Conservation (phyloP, 2,888 invertebrate species). For the Cheilosia soror region DNA sequence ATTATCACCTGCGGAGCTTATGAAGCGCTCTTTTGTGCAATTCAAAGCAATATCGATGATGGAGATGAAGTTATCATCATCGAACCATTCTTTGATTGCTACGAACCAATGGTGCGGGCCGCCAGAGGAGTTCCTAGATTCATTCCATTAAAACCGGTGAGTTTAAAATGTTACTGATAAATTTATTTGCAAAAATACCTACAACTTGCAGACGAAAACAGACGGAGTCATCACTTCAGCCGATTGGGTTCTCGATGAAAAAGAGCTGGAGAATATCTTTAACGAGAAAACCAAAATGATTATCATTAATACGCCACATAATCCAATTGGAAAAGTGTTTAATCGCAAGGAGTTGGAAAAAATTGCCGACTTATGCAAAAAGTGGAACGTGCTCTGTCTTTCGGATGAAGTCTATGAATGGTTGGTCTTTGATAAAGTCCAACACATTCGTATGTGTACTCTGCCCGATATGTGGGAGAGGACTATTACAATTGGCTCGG, state of each 20-base stretch:
- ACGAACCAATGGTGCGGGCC: slow-evolving; percentile 95
- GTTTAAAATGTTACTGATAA: slow-evolving; percentile 70
- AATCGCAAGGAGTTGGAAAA: slow-evolving; percentile 87
- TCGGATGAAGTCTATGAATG: slow-evolving; percentile 99
- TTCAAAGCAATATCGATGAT: slow-evolving; percentile 92
- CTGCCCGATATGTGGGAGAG: slow-evolving; percentile 99
- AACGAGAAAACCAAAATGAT: slow-evolving; percentile 96
- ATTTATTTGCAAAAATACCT: no score
- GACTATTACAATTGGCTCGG: slow-evolving; percentile 98
- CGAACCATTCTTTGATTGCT: slow-evolving; percentile 99
- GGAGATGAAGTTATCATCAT: slow-evolving; percentile 98
- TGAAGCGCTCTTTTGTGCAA: slow-evolving; percentile 94
- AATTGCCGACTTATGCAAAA: slow-evolving; percentile 95
- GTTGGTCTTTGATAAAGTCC: slow-evolving; percentile 93
- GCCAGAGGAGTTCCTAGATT: slow-evolving; percentile 95
- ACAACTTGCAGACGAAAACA: slow-evolving; percentile 78
- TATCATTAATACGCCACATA: slow-evolving; percentile 98
- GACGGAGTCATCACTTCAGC: slow-evolving; percentile 86
- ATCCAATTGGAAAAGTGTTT: slow-evolving; percentile 96
- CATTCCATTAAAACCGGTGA: slow-evolving; percentile 93
- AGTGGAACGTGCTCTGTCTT: slow-evolving; percentile 95
- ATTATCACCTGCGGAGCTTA: slow-evolving; percentile 97
- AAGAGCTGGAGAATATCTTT: slow-evolving; percentile 92
- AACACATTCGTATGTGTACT: slow-evolving; percentile 97
- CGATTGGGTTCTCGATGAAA: slow-evolving; percentile 95